Evolutionary conservation across 2,113 vertebrate species (phyloP).

Genomic region (Bungarus multicinctus): DNA sequence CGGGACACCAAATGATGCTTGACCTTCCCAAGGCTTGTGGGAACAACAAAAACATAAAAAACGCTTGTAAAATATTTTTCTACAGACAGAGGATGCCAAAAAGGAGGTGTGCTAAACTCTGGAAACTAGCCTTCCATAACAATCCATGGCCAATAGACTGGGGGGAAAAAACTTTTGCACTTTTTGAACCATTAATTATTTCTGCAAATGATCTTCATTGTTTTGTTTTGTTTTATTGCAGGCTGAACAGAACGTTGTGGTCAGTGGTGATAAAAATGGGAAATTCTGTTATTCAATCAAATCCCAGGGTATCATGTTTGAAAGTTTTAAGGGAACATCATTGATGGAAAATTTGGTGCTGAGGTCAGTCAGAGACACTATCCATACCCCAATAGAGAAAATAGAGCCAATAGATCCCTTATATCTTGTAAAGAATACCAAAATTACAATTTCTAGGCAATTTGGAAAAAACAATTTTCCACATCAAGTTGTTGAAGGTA

Average conservation of each 20-base stretch:
- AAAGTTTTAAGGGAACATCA: neutral
- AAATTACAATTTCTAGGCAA: neutral
- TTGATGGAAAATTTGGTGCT: neutral
- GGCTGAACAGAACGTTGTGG: neutral
- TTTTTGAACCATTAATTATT: neutral
- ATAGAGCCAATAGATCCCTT: neutral
- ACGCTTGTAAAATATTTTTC: neutral
- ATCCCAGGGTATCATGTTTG: neutral
- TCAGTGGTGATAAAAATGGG: neutral
- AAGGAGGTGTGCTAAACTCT: neutral
- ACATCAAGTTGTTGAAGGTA: neutral
- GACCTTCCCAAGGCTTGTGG: neutral
- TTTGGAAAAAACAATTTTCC: neutral
- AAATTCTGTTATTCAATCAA: neutral
- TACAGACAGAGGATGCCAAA: neutral
- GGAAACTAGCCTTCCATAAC: neutral
- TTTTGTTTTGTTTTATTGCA: neutral
- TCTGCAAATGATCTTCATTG: neutral
- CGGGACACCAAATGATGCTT: neutral
- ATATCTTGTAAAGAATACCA: neutral
- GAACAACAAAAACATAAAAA: neutral
- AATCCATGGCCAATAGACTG: neutral
- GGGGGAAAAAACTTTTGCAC: neutral
- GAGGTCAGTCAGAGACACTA: neutral
- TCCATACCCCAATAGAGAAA: neutral